Percentiles rank a stretch among this genome's conserved stretches.
Conservation (phyloP, 1,140 invertebrate genomes). For the Drosophila virilis region DNA sequence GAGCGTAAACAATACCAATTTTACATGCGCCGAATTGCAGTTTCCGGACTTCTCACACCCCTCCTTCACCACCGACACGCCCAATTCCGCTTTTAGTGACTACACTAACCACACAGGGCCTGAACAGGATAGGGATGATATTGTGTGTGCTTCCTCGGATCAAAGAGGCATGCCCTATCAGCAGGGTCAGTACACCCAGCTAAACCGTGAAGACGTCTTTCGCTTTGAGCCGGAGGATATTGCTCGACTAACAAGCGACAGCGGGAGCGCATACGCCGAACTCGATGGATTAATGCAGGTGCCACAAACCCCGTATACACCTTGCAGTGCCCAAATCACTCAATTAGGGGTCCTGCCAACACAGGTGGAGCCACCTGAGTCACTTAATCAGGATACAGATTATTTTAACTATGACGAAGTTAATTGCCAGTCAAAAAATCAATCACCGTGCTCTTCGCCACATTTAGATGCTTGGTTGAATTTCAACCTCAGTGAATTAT, state of each 20-base stretch:
- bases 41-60: constrained; percentile 78
- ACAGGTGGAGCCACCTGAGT: constrained; percentile 16
- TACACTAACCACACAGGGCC: constrained; percentile 44
- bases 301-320: constrained; percentile 68
- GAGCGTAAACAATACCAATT: constrained; percentile 16
- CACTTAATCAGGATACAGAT: constrained; percentile 77
- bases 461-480: constrained; percentile 83
- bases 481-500: constrained; percentile 69
- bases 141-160: constrained; percentile 57
- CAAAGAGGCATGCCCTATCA: constrained; percentile 58
- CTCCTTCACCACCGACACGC: constrained; percentile 73
- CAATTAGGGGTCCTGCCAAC: constrained; percentile 19
- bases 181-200: constrained; percentile 71
- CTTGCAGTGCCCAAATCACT: constrained; percentile 51
- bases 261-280: constrained; percentile 6
- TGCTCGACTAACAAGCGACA: constrained; percentile 63
- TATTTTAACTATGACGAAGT: constrained; percentile 84
- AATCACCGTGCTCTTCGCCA: constrained; percentile 83
- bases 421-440: constrained; percentile 84
- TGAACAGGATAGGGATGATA: constrained; percentile 66
- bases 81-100: constrained; percentile 77
- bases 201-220: constrained; percentile 78
- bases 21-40: constrained; percentile 55
- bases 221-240: constrained; percentile 84
- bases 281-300: constrained; percentile 29